Evolutionary conservation across 1,140 invertebrate species (phyloP), one percentile per base, ranked within the genome.

Genomic region (Solen grandis): DNA sequence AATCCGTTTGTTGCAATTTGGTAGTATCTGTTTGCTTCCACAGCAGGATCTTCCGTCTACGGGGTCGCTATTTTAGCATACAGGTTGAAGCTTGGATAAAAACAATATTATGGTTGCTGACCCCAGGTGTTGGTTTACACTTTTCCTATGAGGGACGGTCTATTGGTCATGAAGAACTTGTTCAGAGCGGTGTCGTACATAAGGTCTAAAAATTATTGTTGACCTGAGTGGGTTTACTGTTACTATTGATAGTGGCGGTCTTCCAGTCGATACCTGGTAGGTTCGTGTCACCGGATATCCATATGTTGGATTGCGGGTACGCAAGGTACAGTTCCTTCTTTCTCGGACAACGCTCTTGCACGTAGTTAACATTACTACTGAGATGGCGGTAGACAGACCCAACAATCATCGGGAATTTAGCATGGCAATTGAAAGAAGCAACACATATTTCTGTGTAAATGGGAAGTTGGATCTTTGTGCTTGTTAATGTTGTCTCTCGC

Each of bases 81-180:
- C 41, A 1, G 5, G 52, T 25, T 19, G 52, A 19, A 29, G 63
- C 29, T 19, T 59, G 35, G 3, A 76, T 10, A 5, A 82, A 63
- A 0, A 69, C 54, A 46, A 33, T 36, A 22, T 76, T 55, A 38
- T 82, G 41, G 36, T 75, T 55, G n/a, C 63, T 75, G 54, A 65
- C 35, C 5, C 52, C 62, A 69, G 65, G 62, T 38, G 35, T 14
- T 13, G 60, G 60, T 55, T 62, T 73, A 29, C n/a, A 57, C 22
- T 52, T 29, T 50, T 65, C n/a, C 35, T 66, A 54, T 46, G n/a
- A 55, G 31, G n/a, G 33, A 52, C 22, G 70, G 70, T 41, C 52
- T 16, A 38, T 57, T 69, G 27, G 73, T 82, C 3, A 68, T 16
- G 3, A 69, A 33, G 1, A 69, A 74, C 8, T 50, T 81, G 78